These are phyloP conservation scores for Bombus sibiricus DNA, from an alignment of 1,140 invertebrate genomes.

Conservation along the genomic window DNA sequence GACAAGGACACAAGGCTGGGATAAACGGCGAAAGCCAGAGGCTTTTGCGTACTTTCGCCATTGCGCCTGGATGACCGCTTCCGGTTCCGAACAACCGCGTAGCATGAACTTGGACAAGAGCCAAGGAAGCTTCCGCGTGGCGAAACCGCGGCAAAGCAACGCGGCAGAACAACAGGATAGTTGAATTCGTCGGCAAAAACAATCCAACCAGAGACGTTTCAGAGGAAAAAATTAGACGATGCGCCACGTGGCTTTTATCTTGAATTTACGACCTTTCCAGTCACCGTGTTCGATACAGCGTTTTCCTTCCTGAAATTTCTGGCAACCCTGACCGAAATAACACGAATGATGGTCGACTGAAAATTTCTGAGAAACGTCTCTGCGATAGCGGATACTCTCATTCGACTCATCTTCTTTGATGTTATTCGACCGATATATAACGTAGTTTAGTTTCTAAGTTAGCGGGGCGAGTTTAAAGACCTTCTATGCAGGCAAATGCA, in stretches of 20 bases:
- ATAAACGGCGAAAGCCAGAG: neutral
- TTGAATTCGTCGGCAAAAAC: neutral
- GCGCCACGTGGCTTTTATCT: too few relatives aligned
- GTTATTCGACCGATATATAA: neutral
- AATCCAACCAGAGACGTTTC: neutral
- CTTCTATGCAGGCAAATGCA: neutral
- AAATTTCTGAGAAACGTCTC: neutral
- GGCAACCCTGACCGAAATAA: neutral
- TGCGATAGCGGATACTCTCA: neutral
- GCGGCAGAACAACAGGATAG: neutral
- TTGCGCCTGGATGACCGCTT: slow-evolving; percentile 8
- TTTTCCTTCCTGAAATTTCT: neutral
- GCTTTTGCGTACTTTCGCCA: neutral
- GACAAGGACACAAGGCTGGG: neutral
- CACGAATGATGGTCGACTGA: neutral
- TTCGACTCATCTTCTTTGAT: neutral
- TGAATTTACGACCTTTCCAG: neutral
- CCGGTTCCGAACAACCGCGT: slow-evolving; percentile 2
- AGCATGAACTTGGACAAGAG: slow-evolving; percentile 19
- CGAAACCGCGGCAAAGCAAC: slow-evolving; percentile 14
- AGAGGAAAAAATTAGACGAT: neutral
- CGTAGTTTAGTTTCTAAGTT: neutral
- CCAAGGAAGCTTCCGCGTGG: slow-evolving; percentile 16
- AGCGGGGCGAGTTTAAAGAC: neutral
- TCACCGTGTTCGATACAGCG: too few relatives aligned